These are phyloP conservation scores for Aproaerema taeniolella DNA, from an alignment of 2,888 invertebrate genomes.

Conservation along the genomic window DNA sequence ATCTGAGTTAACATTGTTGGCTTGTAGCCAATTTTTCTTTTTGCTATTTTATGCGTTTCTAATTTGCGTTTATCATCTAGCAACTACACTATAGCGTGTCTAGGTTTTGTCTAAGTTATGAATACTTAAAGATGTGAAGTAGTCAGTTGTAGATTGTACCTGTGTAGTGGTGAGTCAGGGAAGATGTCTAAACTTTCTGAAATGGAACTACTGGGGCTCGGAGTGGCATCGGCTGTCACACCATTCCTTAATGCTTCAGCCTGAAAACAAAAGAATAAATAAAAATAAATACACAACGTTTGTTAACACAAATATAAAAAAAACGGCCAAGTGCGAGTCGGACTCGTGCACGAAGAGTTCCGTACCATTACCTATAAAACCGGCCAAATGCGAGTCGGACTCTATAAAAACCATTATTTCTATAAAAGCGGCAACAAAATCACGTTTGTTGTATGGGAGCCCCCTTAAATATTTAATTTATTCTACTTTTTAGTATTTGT, in stretches of 20 bases:
- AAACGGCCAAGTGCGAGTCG: too few relatives aligned
- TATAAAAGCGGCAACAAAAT: too few relatives aligned
- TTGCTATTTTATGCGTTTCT: constrained; percentile 38
- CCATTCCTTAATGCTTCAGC: constrained; percentile 77
- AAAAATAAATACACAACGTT: too few relatives aligned
- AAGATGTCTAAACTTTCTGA: constrained; percentile 94
- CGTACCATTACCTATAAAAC: too few relatives aligned
- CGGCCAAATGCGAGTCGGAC: too few relatives aligned
- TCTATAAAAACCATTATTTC: too few relatives aligned
- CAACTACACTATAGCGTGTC: constrained; percentile 27
- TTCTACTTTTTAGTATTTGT: too few relatives aligned
- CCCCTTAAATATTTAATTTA: too few relatives aligned
- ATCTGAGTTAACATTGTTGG: constrained; percentile 57
- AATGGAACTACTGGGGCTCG: constrained; percentile 93
- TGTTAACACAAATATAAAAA: too few relatives aligned
- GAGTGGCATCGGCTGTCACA: constrained; percentile 84
- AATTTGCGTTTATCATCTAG: constrained; percentile 37
- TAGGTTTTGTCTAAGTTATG: constrained; percentile 15
- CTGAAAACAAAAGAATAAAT: constrained; percentile 31
- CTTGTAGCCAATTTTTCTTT: constrained; percentile 51
- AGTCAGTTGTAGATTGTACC: too few relatives aligned
- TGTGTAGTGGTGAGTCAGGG: constrained; percentile 92
- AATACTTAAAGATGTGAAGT: background rate
- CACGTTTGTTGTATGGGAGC: too few relatives aligned
- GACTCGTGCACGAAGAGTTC: too few relatives aligned